phyloP scores from a whole-genome alignment of 2,797 vertebrate species.

The Falco novaeseelandiae region DNA sequence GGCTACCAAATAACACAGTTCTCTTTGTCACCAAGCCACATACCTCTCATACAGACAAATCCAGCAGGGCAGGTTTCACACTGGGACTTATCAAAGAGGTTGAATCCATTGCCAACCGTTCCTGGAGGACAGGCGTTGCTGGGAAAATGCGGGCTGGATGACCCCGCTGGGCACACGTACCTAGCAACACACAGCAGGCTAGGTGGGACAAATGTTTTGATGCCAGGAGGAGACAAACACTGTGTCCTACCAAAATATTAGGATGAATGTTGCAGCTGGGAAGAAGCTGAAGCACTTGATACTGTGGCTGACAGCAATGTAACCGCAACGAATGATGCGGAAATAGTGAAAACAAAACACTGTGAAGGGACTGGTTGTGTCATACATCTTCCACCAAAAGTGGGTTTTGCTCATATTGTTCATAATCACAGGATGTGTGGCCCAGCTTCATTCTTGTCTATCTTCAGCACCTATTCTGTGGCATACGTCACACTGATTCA shows the following conservation, averaged over 20 bases:
- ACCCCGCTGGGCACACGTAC: conserved; percentile 81
- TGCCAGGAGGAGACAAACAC: background rate
- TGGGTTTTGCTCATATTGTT: accelerated
- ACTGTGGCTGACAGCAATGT: background rate
- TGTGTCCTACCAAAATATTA: background rate
- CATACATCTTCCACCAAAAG: background rate
- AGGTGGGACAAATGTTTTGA: background rate
- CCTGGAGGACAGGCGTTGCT: conserved; percentile 84
- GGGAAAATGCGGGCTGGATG: conserved; percentile 81
- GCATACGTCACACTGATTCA: background rate
- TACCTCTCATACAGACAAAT: conserved; percentile 85
- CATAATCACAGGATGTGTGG: background rate
- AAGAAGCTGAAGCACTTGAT: background rate
- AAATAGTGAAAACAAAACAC: background rate
- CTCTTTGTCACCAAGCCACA: background rate
- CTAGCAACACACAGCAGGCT: background rate
- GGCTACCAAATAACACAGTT: background rate
- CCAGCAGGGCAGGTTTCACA: conserved; percentile 85
- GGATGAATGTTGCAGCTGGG: background rate
- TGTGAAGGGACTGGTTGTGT: no score
- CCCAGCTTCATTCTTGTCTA: background rate
- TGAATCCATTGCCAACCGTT: conserved; percentile 79
- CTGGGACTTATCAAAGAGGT: conserved; percentile 86
- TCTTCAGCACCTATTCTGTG: background rate
- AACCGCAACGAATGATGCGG: accelerated